Base-by-base conservation (phyloP, 2,113 vertebrate species). In the Cygnus atratus region DNA sequence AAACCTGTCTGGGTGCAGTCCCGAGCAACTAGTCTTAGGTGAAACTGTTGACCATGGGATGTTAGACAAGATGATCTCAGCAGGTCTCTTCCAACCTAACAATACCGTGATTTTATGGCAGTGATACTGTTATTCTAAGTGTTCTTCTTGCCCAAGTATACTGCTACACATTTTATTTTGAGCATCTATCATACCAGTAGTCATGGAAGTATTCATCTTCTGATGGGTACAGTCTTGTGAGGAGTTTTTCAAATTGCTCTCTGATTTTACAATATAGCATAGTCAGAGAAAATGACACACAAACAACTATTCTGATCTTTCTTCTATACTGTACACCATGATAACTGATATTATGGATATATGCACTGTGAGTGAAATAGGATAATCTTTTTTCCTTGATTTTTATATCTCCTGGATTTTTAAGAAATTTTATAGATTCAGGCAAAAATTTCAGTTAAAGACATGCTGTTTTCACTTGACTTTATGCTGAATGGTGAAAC, bases 281-380 rank as follows among this genome's bases (percentile, higher is more conserved):
- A 55, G 46, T 55, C 84, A 62, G 54, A 68, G n/a, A 54, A 39
- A 80, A 48, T 28, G 4, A 11, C 55, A 44, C 39, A 74, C 85
- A 81, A 26, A 1, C 55, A 81, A 87, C 37, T 77, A 8, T 58
- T 65, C 55, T 87, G 71, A 89, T 46, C 63, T 95, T 95, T 91
- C 41, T 87, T 94, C 93, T 85, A 74, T 28, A 73, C 33, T 67
- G 13, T 52, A 61, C 41, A 37, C 29, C 50, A 44, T 2, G 50
- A 41, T 85, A 95, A 92, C 41, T 89, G 48, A 78, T 84, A 91
- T 39, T 86, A 65, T 33, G n/a, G 62, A 93, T 94, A 86, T 62
- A 58, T 12, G 15, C 72, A 66, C 41, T 35, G 39, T 55, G 55
- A 48, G 33, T 87, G 55, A 92, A 77, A 85, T 66, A 65, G 33